Base-by-base conservation (phyloP, 2,888 invertebrate genomes). In the Teinopalpus imperialis region DNA sequence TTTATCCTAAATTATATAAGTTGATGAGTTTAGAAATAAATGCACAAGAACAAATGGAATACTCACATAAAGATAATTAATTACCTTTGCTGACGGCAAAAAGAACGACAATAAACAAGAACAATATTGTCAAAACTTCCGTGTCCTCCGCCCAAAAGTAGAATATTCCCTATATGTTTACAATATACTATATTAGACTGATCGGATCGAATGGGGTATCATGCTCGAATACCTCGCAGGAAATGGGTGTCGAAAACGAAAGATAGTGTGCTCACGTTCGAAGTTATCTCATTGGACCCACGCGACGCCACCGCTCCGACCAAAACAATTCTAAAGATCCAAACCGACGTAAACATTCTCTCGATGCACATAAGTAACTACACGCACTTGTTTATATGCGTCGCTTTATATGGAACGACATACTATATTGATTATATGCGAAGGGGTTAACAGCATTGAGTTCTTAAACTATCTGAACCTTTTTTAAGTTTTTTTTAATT, bases 151-250 rank as follows among this genome's bases (percentile, higher is more conserved):
- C 69, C 81, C 82, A 83, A 52, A 72, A 81, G 55, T 80, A 85
- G 55, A 83, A 75, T 61, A 82, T 79, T 61, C 73, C 82, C 82
- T 83, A 82, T 63, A 70, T 67, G 51, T 77, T 75, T 37, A 82
- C 57, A 41, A 77, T 51, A n/a, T n/a, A n/a, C n/a, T n/a, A n/a
- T n/a, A n/a, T n/a, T n/a, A n/a, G n/a, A n/a, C n/a, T n/a, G n/a
- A n/a, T n/a, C 1, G 80, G 76, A 47, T 72, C 68, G 50, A 85
- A 82, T 20, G 56, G 57, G 14, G 80, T 78, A 8, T 63, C 70
- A 0, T 49, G 63, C 60, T 81, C 82, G 45, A 83, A 85, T 56
- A 78, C 67, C 52, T 83, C 81, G 49, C 81, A 85, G 50, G 74
- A 69, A n/a, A 73, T 81, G 49, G 63, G n/a, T 49, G 51, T 64